Evolutionary conservation across 2,888 invertebrate species (phyloP).

Genomic region (Thysanoteuthis rhombus): DNA sequence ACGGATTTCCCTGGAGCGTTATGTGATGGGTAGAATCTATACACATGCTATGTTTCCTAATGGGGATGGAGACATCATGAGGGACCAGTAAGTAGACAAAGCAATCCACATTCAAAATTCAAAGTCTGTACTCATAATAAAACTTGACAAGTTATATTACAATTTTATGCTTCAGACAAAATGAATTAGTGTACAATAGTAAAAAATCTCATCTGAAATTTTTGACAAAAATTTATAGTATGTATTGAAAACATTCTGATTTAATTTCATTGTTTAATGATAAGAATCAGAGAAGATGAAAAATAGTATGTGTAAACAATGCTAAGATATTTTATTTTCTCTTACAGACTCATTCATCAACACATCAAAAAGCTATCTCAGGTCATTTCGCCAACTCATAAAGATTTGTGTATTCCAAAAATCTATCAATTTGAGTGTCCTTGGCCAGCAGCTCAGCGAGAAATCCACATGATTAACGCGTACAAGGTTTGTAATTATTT

Average conservation of each 20-base stretch:
- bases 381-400: conserved; percentile 81
- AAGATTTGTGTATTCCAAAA: conserved; percentile 83
- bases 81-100: conserved; percentile 74
- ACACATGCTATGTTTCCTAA: conserved; percentile 94
- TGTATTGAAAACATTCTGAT: no score
- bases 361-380: conserved; percentile 85
- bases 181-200: no score
- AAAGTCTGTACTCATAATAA: no score
- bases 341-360: conserved; percentile 81
- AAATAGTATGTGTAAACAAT: no score
- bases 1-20: conserved; percentile 85
- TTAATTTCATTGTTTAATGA: no score
- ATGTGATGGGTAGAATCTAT: conserved; percentile 91
- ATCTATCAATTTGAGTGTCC: conserved; percentile 90
- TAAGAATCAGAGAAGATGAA: background rate
- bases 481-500: conserved; percentile 73
- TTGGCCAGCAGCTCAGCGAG: conserved; percentile 93
- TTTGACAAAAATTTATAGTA: no score
- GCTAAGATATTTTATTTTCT: conserved; percentile 19
- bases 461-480: conserved; percentile 86
- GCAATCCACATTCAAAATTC: no score
- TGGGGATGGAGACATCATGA: conserved; percentile 90
- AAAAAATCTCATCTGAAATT: background rate
- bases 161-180: no score
- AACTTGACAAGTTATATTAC: no score